Percentiles rank a stretch among this genome's conserved stretches.
Evolutionary conservation across 1,140 invertebrate species (phyloP).

Genomic region (Hydropsyche tenuis): DNA sequence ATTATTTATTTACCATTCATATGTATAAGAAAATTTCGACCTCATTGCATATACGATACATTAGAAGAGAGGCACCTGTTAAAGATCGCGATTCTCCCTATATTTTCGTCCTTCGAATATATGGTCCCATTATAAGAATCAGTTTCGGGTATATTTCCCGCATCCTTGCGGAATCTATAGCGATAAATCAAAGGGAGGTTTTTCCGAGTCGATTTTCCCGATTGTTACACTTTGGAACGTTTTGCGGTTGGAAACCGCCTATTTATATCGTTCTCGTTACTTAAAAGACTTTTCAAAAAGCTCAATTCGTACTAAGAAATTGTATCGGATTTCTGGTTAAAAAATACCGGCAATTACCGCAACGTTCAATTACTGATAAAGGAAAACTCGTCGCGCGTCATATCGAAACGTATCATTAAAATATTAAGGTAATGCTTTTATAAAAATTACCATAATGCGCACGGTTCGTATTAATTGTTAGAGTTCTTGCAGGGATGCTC

Average conservation of each 20-base stretch:
- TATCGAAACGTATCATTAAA: no score
- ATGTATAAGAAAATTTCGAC: neutral
- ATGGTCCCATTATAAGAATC: conserved; percentile 45
- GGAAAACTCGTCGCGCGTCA: no score
- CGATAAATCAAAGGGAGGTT: conserved; percentile 34
- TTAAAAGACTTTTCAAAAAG: conserved; percentile 3
- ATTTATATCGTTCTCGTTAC: neutral
- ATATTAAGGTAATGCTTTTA: no score
- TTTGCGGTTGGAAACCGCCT: neutral
- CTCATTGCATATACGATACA: neutral
- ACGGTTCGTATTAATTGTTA: neutral
- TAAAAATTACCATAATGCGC: no score
- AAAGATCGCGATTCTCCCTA: neutral
- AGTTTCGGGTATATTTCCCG: conserved; percentile 44
- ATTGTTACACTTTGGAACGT: neutral
- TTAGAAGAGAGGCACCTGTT: conserved; percentile 6
- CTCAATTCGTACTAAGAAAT: no score
- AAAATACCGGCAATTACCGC: no score
- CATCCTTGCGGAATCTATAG: conserved; percentile 40
- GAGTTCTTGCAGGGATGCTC: neutral
- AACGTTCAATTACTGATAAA: no score
- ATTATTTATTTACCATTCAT: neutral
- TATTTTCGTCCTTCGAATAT: conserved; percentile 30
- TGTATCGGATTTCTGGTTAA: no score
- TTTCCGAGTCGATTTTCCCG: conserved; percentile 16